Evolutionary conservation across 2,888 invertebrate genomes (phyloP), one percentile per base, ranked within the genome.

Genomic region (Pantelozetes paolii): DNA sequence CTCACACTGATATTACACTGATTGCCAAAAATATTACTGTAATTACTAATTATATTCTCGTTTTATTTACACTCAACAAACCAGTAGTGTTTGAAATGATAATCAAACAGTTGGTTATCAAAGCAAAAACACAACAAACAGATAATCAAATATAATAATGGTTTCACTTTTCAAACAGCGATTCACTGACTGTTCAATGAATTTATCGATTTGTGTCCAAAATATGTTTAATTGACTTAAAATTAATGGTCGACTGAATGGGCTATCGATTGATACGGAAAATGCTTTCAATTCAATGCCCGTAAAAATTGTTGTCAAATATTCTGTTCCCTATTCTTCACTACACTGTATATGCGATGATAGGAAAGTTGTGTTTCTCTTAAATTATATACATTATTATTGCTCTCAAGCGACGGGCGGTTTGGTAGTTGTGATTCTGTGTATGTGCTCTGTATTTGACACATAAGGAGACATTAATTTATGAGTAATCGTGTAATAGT

Each of bases 401-500:
- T 36, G 36, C n/a, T 64, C 32, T 64, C 36, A 2, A 64, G 40
- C 64, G 32, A 32, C 32, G 64, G 64, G 64, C 9, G 64, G 64
- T 64, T 64, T 40, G 30, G 32, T 64, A 36, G 64, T 40, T n/a
- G 6, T 64, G 57, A 28, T 59, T 5, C 15, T 18, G 9, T 57
- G 23, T n/a, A 36, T 36, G 36, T 36, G 36, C n/a, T 32, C 64
- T 64, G 64, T 36, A 64, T 64, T 64, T 64, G 64, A 64, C 64
- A 64, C 64, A 64, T 64, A 36, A 9, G 20, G n/a, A 64, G 40
- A 40, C 64, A 64, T 64, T 64, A 64, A 64, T 64, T 64, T 64
- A 64, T 64, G 64, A 36, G 64, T 64, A 64, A 64, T 64, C 64
- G 18, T 64, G 64, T 64, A 64, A 64, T 64, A 64, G 64, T 64